These are phyloP conservation scores for Myotis vivesi DNA, from an alignment of 2,797 vertebrate genomes.

Conservation along the genomic window DNA sequence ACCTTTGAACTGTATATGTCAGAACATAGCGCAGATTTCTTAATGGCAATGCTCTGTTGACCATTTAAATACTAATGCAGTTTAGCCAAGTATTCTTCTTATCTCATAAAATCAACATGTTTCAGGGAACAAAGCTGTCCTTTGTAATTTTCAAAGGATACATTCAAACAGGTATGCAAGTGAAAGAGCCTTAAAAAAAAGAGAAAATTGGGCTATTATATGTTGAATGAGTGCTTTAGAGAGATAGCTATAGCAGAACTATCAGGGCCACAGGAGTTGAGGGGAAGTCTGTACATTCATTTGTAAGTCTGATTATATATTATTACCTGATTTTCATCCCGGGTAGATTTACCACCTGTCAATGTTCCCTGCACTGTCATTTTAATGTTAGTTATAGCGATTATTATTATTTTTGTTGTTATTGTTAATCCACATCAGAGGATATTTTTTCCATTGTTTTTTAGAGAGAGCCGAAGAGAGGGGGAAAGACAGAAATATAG, in stretches of 20 bases:
- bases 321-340: background rate
- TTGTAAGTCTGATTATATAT: background rate
- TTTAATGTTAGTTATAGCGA: background rate
- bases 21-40: background rate
- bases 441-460: too few relatives aligned
- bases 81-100: background rate
- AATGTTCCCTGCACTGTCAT: background rate
- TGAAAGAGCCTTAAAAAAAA: background rate
- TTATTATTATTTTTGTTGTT: background rate
- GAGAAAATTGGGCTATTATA: background rate
- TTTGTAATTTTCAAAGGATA: constrained; percentile 7
- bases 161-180: background rate
- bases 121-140: constrained; percentile 5
- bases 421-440: too few relatives aligned
- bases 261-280: background rate
- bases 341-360: background rate
- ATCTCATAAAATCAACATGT: background rate
- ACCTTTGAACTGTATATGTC: background rate
- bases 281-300: background rate
- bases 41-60: background rate
- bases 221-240: background rate
- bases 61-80: background rate
- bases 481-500: too few relatives aligned
- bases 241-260: background rate
- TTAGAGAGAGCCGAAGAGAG: too few relatives aligned